Evolutionary conservation across 2,888 invertebrate species (phyloP), one percentile per base, ranked within the genome.

Genomic region (Hybos culiciformis): DNA sequence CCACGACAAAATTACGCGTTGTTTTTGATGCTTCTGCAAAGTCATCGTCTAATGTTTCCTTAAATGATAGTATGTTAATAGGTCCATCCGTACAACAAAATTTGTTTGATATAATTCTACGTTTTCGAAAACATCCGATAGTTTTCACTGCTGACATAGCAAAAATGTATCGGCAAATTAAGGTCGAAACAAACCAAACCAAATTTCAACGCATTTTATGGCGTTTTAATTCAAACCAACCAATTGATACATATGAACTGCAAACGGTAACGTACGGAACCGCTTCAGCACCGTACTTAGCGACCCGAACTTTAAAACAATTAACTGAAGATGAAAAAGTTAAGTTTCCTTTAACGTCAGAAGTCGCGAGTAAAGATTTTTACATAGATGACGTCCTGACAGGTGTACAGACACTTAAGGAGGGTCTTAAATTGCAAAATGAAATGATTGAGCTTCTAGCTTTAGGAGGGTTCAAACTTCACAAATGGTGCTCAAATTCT

Each of bases 321-420:
- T 29, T 48, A 0, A 46, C 32, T 2, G 2, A 14, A 1, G 48
- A 49, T 9, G 50, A 46, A 49, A 53, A 32, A 51, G 47, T 11
- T 31, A 52, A 20, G 4, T 45, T 23, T 36, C 6, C 6, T 9
- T 7, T 34, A 5, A 19, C 9, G 3, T 6, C 34, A 18, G 11
- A 34, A 34, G 3, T 12, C 3, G 3, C 12, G 7, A 12, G 9
- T 4, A 26, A 26, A 4, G 12, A 26, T 12, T 26, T 26, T 12
- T 26, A 26, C 12, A 12, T 26, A 12, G 26, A 26, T 26, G 4
- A 26, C 7, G 9, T 26, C 7, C 3, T 26, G 26, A 12, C 11
- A 12, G 26, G 26, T 6, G 4, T 12, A 12, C 9, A 7, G 9
- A 26, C 26, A 12, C 11, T 26, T n/a, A n/a, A n/a, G n/a, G n/a